phyloP scores from a whole-genome alignment of 2,113 vertebrate genomes.

The Tricholaema leucomelas region DNA sequence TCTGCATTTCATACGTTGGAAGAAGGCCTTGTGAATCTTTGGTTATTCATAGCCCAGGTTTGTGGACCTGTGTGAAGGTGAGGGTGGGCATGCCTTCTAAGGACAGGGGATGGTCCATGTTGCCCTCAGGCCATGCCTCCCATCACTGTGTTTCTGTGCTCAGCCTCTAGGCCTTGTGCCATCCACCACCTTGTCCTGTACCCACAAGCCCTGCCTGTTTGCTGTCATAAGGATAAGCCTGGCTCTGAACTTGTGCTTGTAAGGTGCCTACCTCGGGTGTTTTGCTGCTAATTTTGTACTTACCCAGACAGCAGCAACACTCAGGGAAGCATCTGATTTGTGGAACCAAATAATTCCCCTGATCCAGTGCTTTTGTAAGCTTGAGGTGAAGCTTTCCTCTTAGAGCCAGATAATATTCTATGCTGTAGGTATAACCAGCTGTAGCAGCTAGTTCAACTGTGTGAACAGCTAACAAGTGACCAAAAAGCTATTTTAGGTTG shows the following conservation, averaged over 20 bases:
- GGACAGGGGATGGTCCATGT: rapidly evolving
- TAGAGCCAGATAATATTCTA: not conserved
- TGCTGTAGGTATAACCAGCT: not conserved
- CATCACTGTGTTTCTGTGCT: not conserved
- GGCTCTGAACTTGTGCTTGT: not conserved
- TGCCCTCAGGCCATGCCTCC: not conserved
- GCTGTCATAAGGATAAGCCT: not conserved
- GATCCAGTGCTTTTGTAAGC: not conserved
- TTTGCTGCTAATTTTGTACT: not conserved
- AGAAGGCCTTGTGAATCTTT: not conserved
- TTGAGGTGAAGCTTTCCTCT: not conserved
- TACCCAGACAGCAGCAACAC: not conserved
- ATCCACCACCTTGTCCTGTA: not conserved
- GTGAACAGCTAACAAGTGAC: too few species aligned
- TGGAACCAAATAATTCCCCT: not conserved
- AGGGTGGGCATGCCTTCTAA: not conserved
- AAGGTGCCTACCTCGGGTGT: not conserved
- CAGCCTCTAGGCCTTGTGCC: not conserved
- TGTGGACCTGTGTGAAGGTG: not conserved
- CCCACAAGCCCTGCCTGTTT: rapidly evolving
- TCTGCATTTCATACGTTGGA: not conserved
- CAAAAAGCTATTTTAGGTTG: not conserved
- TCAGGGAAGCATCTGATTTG: not conserved
- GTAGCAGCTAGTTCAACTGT: not conserved
- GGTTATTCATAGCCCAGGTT: not conserved